Evolutionary conservation across 2,797 vertebrate species (phyloP), one percentile per base, ranked within the genome.

Genomic region (Sebastes oblongus): DNA sequence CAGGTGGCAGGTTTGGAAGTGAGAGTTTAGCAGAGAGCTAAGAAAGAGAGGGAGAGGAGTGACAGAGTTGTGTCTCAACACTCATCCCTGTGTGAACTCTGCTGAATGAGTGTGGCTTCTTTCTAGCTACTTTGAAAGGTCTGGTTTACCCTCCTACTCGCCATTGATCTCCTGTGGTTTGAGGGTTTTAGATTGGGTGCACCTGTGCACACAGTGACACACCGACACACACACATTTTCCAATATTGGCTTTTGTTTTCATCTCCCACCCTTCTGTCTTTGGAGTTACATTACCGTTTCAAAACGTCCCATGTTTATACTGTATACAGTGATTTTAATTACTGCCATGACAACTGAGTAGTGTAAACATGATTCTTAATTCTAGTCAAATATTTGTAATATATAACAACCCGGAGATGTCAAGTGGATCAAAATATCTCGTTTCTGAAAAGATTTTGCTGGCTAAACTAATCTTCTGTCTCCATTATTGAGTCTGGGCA

Each of bases 131-230:
- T 91, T 80, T 89, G 79, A 91, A 83, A 89, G 74, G 22, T 73
- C 84, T 5, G 39, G 66, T 75, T 79, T 61, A 67, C 88, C 78
- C 88, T 81, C 88, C 90, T 88, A 88, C 81, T 89, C 74, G 1
- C 86, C 86, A 89, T 77, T 86, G 78, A 89, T 92, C 91, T 86
- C 72, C 70, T 86, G 87, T 86, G 87, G 90, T 91, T 91, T 87
- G 67, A 84, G 80, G 78, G 76, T 84, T 91, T 77, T 77, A 81
- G 86, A 90, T 82, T 83, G 86, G 74, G 86, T 85, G 89, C 93
- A 94, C 94, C 92, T 91, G 90, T 88, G 91, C 90, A 91, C 85
- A 92, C 92, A 93, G 20, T 42, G 42, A 68, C 66, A 52, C 65
- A 81, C 61, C 34, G 39, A 78, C 12, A 71, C 66, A 52, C 65